A percentile compares a stretch with the other conserved stretches of the same genome.
These are phyloP conservation scores for Myrmophylax atrothorax DNA, from an alignment of 2,113 vertebrate genomes.

Conservation along the genomic window DNA sequence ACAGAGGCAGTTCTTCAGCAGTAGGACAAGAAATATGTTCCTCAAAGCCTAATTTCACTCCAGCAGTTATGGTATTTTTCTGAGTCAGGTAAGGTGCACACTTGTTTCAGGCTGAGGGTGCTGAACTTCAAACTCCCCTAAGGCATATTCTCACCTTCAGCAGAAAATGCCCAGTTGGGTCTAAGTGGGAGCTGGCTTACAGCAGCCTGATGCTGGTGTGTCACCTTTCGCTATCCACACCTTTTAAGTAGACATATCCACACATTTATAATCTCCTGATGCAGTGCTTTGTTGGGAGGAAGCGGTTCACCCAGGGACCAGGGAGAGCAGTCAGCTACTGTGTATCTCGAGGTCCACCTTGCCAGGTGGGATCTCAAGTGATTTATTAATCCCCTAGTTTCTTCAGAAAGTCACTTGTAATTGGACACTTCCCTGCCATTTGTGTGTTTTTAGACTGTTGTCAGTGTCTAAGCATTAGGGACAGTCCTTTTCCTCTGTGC, in stretches of 20 bases:
- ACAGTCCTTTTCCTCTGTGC: neutral
- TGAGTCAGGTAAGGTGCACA: neutral
- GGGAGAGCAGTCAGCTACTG: neutral
- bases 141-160: neutral
- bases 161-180: neutral
- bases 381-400: neutral
- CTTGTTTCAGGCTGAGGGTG: neutral
- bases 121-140: neutral
- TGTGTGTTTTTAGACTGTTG: neutral
- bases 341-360: neutral
- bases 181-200: neutral
- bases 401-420: neutral
- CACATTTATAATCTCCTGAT: fast-evolving
- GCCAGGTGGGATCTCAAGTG: neutral
- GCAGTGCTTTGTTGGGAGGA: neutral
- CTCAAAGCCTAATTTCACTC: neutral
- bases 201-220: neutral
- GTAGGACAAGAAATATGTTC: neutral
- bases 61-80: neutral
- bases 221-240: neutral
- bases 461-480: neutral
- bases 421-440: neutral
- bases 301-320: neutral
- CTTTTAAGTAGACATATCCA: neutral
- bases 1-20: neutral